phyloP scores from a whole-genome alignment of 2,113 vertebrate genomes.

The Antechinus flavipes region DNA sequence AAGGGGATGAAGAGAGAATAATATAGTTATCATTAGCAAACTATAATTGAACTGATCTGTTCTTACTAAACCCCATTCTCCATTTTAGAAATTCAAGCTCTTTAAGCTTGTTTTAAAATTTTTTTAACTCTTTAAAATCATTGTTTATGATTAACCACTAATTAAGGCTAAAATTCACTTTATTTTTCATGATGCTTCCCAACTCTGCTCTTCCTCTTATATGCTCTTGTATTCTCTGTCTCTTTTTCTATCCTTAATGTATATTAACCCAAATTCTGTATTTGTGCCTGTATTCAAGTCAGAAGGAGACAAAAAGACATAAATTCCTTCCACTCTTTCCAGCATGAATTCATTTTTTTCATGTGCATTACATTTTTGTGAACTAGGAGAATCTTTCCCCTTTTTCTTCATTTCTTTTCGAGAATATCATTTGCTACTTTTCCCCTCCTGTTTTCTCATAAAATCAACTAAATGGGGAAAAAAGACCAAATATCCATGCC shows the following conservation, averaged over 20 bases:
- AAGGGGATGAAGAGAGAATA: neutral
- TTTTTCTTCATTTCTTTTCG: neutral
- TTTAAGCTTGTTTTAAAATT: neutral
- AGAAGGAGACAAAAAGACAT: neutral
- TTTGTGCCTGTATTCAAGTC: neutral
- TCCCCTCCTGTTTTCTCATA: neutral
- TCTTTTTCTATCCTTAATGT: neutral
- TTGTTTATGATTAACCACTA: neutral
- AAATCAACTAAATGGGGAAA: neutral
- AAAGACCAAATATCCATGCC: neutral
- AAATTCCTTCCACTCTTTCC: neutral
- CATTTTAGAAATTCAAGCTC: neutral
- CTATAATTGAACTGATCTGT: neutral
- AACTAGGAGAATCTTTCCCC: neutral
- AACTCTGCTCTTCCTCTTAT: neutral
- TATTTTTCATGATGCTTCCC: neutral
- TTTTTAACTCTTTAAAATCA: neutral
- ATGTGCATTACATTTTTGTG: neutral
- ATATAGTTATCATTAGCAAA: neutral
- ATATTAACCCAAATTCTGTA: neutral
- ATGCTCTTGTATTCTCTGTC: neutral
- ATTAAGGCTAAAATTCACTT: neutral
- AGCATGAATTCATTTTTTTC: neutral
- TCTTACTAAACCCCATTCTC: neutral
- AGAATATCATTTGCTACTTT: neutral